phyloP scores from a whole-genome alignment of 1,140 invertebrate genomes.

The Trichonephila inaurata region DNA sequence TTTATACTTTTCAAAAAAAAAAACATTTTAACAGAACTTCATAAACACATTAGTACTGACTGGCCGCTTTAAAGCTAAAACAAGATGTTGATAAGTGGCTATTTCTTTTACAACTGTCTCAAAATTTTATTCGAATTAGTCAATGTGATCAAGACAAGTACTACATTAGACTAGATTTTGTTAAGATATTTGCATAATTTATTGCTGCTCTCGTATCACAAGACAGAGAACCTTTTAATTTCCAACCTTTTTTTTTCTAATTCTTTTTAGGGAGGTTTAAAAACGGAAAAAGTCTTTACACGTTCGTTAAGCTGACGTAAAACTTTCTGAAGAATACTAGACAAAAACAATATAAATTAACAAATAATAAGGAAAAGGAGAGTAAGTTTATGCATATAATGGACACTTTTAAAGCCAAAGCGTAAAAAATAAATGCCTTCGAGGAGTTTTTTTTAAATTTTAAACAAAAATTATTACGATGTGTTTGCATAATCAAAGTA shows the following conservation, averaged over 20 bases:
- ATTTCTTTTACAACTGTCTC: not conserved
- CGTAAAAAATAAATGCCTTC: not conserved
- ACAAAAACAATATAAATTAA: not conserved
- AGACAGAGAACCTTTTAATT: constrained; percentile 1
- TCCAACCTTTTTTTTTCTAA: not conserved
- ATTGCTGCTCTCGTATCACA: constrained; percentile 3
- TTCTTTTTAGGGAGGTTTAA: not conserved
- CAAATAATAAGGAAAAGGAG: not conserved
- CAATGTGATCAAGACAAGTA: constrained; percentile 46
- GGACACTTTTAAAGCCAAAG: not conserved
- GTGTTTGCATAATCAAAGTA: not conserved
- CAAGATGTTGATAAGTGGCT: not conserved
- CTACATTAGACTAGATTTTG: constrained; percentile 24
- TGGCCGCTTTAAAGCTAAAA: not conserved
- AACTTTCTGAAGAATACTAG: not conserved
- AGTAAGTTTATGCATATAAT: not conserved
- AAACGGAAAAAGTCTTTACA: not conserved
- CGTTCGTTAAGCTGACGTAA: constrained; percentile 29
- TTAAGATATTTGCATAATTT: constrained; percentile 53
- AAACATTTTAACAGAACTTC: not conserved
- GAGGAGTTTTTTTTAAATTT: not conserved
- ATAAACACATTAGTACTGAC: constrained; percentile 22
- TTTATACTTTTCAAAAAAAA: not conserved
- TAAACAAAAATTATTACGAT: not conserved
- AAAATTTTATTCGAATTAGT: not conserved